Conservation (phyloP, 2,888 invertebrate species). For the Coenonympha glycerion region DNA sequence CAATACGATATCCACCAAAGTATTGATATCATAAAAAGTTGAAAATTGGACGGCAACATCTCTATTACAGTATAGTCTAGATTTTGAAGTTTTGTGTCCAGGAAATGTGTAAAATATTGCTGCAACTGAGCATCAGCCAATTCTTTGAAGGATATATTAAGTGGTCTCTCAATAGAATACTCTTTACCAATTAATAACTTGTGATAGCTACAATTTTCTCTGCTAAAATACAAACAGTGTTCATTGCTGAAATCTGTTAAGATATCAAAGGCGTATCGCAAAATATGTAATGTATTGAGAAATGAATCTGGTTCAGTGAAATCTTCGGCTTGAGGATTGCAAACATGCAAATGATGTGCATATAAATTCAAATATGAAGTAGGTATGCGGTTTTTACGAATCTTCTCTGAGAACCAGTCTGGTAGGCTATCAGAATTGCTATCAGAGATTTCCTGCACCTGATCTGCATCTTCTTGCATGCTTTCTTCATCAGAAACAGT, state of each 20-base stretch:
- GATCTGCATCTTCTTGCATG: conserved; percentile 22
- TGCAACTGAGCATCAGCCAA: conserved; percentile 45
- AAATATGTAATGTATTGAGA: conserved; percentile 76
- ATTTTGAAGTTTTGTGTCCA: conserved; percentile 57
- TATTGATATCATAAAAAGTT: conserved; percentile 74
- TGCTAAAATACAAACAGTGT: conserved; percentile 52
- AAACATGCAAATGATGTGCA: conserved; percentile 78
- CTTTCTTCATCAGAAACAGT: conserved; percentile 30
- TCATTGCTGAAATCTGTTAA: conserved; percentile 55
- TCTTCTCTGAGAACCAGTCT: conserved; percentile 79
- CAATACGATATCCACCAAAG: conserved; percentile 77
- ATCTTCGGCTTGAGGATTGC: conserved; percentile 83
- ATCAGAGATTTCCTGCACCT: conserved; percentile 28
- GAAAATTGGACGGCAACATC: conserved; percentile 74
- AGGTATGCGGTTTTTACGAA: conserved; percentile 78
- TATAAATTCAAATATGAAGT: conserved; percentile 81
- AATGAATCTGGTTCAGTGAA: conserved; percentile 73
- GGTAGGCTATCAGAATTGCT: conserved; percentile 21
- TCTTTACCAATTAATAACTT: conserved; percentile 45
- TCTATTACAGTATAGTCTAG: conserved; percentile 52
- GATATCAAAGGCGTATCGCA: conserved; percentile 76
- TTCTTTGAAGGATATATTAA: conserved; percentile 41
- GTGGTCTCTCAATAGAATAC: conserved; percentile 38
- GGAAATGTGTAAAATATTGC: conserved; percentile 63
- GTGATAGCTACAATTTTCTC: conserved; percentile 51